Evolutionary conservation across 2,797 vertebrate genomes (phyloP), one percentile per base, ranked within the genome.

Genomic region (Strix occidentalis): DNA sequence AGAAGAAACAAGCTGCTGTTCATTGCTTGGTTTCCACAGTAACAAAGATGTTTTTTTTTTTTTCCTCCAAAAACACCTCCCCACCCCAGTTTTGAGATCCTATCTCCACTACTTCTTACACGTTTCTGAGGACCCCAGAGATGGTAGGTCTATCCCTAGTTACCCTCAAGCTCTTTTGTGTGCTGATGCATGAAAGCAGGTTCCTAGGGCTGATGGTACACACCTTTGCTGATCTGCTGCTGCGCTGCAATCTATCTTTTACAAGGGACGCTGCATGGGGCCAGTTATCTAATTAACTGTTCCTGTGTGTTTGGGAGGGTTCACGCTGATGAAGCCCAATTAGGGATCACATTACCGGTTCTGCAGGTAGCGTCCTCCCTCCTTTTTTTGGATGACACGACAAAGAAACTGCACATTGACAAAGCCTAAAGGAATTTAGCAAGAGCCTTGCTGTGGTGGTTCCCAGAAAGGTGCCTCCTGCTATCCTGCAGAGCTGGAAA

Each of bases 401-500:
- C 45, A 61, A 53, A 64, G 79, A 87, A 77, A 15, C 28, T 37
- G 31, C 65, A 58, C 19, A 19, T 17, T 71, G 41, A 64, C 41
- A 90, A 89, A 91, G 78, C 45, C 60, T 33, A 21, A 82, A 64
- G 51, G 75, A 96, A 70, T 87, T 72, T 29, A 66, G 15, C 26
- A 11, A 72, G 70, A 82, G n/a, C 45, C 13, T 54, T 65, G 45
- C 16, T 39, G n/a, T 26, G 10, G 18, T 69, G 29, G n/a, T 58
- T 81, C 51, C 75, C 70, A 63, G 25, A 51, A 45, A 54, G 33
- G 31, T 69, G 63, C 35, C 29, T 89, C 48, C 58, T 64, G 41
- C 74, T 86, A 3, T 31, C 53, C 37, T 4, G 0, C 66, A 46
- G 74, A 87, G 68, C 39, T 72, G 50, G 70, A 68, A 92, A 79